phyloP scores from a whole-genome alignment of 2,888 invertebrate species.

The Listrodromus nycthemerus region DNA sequence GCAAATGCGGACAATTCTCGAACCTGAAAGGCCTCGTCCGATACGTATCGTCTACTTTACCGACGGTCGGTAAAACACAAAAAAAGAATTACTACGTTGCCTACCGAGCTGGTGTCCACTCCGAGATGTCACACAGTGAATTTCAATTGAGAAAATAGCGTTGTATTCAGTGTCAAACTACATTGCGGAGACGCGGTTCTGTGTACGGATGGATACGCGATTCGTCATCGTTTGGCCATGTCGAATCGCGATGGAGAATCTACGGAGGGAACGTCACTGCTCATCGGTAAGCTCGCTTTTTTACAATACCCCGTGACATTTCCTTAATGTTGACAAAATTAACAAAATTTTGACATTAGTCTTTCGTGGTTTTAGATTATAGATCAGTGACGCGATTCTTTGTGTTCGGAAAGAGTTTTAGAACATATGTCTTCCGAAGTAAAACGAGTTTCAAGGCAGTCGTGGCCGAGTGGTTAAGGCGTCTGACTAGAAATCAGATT shows the following conservation, averaged over 20 bases:
- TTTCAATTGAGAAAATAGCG: slow-evolving; percentile 20
- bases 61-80: slow-evolving; percentile 16
- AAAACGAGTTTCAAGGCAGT: slow-evolving; percentile 84
- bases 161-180: slow-evolving; percentile 5
- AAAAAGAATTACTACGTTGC: background rate
- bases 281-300: slow-evolving; percentile 37
- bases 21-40: background rate
- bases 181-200: slow-evolving; percentile 9
- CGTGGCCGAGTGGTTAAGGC: slow-evolving; percentile 95
- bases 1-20: background rate
- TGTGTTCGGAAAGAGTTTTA: background rate
- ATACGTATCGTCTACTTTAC: background rate
- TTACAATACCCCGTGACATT: background rate
- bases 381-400: background rate
- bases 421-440: background rate
- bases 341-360: background rate
- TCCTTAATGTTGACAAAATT: background rate
- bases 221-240: slow-evolving; percentile 16
- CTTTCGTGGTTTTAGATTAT: background rate
- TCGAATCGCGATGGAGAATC: slow-evolving; percentile 24
- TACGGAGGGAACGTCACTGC: slow-evolving; percentile 34
- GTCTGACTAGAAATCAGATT: slow-evolving; percentile 96
- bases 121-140: slow-evolving; percentile 34
- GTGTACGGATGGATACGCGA: slow-evolving; percentile 15
- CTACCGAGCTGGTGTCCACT: background rate